phyloP scores from a whole-genome alignment of 2,797 vertebrate species.

The Pterois miles region DNA sequence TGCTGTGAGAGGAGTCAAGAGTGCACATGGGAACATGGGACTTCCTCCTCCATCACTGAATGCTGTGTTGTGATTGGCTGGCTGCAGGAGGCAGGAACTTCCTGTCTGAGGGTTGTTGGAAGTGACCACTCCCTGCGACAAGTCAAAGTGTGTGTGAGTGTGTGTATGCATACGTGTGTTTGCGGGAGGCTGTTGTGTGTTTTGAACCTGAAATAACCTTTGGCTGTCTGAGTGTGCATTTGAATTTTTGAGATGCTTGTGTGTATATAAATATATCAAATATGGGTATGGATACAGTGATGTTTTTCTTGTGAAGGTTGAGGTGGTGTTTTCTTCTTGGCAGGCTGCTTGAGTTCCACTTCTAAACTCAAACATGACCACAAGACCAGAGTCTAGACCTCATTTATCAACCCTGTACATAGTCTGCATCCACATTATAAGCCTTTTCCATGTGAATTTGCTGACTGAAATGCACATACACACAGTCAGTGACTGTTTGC shows the following conservation, averaged over 20 bases:
- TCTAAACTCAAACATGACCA: neutral
- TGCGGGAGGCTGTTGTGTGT: conserved; percentile 11
- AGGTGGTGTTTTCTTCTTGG: neutral
- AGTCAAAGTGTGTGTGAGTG: conserved; percentile 24
- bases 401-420: conserved; percentile 4
- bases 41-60: conserved; percentile 67
- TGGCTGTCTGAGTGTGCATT: neutral
- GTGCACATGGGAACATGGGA: conserved; percentile 65
- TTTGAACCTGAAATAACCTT: conserved; percentile 22
- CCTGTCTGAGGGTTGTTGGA: conserved; percentile 61
- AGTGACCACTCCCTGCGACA: conserved; percentile 63
- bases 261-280: neutral
- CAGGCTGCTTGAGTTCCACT: neutral
- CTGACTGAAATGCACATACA: conserved; percentile 11
- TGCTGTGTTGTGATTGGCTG: conserved; percentile 66
- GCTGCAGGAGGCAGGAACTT: conserved; percentile 71
- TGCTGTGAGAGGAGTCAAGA: conserved; percentile 60
- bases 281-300: neutral
- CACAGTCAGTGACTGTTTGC: conserved; percentile 10
- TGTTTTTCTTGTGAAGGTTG: neutral
- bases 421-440: conserved; percentile 8
- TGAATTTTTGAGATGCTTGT: conserved; percentile 21
- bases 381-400: too few species aligned
- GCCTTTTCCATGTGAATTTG: conserved; percentile 3
- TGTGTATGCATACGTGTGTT: conserved; percentile 8